Conservation (phyloP, 2,888 invertebrate species). For the Agrochola macilenta region DNA sequence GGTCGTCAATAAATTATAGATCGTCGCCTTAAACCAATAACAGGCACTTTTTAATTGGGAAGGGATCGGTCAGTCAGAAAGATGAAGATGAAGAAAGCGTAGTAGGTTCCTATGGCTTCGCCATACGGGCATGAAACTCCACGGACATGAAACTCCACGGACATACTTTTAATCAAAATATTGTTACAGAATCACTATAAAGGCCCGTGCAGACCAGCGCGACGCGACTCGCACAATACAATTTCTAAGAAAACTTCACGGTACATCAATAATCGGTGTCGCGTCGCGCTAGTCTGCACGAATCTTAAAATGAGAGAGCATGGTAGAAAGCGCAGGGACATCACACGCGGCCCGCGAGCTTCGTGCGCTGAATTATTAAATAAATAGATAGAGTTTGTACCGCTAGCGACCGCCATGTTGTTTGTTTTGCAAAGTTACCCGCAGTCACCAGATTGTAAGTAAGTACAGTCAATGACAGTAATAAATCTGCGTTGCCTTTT, state of each 20-base stretch:
- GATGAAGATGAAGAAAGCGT: neutral
- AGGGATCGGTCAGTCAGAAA: too few relatives aligned
- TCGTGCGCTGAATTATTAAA: constrained; percentile 44
- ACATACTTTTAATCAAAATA: neutral
- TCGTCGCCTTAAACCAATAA: too few relatives aligned
- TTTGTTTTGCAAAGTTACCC: constrained; percentile 38
- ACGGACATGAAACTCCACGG: neutral
- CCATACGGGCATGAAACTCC: neutral
- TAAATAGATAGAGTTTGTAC: constrained; percentile 31
- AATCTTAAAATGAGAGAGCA: neutral
- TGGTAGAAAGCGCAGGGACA: constrained; percentile 22
- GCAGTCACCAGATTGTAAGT: neutral
- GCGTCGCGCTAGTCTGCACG: too few relatives aligned
- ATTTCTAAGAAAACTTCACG: too few relatives aligned
- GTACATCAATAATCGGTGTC: too few relatives aligned
- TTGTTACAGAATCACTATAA: neutral
- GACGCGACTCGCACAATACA: too few relatives aligned
- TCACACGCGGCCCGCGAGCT: constrained; percentile 2
- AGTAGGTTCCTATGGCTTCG: neutral
- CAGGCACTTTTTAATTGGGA: too few relatives aligned
- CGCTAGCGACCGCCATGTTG: neutral
- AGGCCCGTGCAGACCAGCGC: too few relatives aligned
- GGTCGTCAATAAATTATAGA: too few relatives aligned
- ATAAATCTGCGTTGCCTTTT: neutral
- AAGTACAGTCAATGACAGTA: neutral